Evolutionary conservation across 64 coral and sea anemone genomes (phyloP).

Genomic region (Actinia equina): DNA sequence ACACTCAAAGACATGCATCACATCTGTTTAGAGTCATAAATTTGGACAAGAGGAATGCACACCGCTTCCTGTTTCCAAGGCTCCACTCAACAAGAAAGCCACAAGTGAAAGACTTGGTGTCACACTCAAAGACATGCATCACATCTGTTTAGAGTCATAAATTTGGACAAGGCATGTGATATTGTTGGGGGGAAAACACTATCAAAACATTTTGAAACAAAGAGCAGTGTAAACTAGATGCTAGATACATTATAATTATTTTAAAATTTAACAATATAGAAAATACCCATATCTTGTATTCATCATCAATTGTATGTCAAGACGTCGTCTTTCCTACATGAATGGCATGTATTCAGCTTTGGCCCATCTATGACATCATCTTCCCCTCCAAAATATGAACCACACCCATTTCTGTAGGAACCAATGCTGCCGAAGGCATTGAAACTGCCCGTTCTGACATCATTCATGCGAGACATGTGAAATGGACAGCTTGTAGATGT

Average conservation of each 20-base stretch:
- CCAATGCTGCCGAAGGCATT: slow-evolving; percentile 42
- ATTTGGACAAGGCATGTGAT: not conserved
- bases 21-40: not conserved
- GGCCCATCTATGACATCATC: slow-evolving; percentile 49
- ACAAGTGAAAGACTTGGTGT: not conserved
- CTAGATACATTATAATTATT: slow-evolving; percentile 17
- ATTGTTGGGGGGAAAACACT: not conserved
- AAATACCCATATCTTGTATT: not conserved
- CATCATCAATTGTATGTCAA: not conserved
- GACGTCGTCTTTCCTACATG: slow-evolving; percentile 42
- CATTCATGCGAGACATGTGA: slow-evolving; percentile 9
- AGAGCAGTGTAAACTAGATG: slow-evolving; percentile 8
- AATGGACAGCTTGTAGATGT: slow-evolving; percentile 30
- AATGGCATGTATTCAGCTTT: slow-evolving; percentile 20
- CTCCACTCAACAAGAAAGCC: not conserved
- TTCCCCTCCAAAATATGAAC: slow-evolving; percentile 21
- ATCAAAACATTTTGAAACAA: slow-evolving; percentile 13
- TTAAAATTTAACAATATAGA: not conserved
- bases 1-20: not conserved
- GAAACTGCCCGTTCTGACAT: slow-evolving; percentile 15
- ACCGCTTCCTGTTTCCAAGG: not conserved
- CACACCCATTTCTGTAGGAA: slow-evolving; percentile 37
- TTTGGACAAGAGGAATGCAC: not conserved
- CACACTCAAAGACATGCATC: not conserved
- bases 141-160: slow-evolving; percentile 5